Evolutionary conservation across 1,140 invertebrate genomes (phyloP), one percentile per base, ranked within the genome.

Genomic region (Nixonia krombeini): DNA sequence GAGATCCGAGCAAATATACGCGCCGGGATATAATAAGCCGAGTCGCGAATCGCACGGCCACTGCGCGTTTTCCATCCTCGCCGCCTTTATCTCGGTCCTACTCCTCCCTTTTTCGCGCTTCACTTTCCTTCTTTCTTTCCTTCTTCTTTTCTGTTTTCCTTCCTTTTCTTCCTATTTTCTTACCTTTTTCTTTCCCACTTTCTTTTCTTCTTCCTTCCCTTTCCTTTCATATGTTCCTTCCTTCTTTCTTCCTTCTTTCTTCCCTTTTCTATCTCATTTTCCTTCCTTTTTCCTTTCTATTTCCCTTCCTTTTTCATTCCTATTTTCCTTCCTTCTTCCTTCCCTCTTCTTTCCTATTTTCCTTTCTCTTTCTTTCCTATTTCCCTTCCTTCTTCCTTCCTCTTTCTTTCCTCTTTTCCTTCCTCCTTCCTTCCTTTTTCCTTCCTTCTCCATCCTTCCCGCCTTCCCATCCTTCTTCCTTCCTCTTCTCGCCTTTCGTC

Each of bases 1-100:
- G 21, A 55, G 21, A 46, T 55, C 38, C 52, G 28, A 46, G 52
- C 42, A 55, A 46, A 31, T 55, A 29, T 21, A 40, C 8, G 9
- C 37, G 4, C n/a, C 6, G 33, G 13, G 12, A 37, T 37, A 37
- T 37, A 37, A 37, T 37, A 37, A 37, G 12, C 33, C 12, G 10
- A 37, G 6, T 12, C 12, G 33, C 10, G 33, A 33, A 37, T 37
- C 15, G 12, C 33, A 21, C 21, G 21, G 21, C 21, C 21, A 21
- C 21, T 21, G 21, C 6, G 21, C 21, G 21, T 6, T 21, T 6
- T 21, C n/a, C n/a, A n/a, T 21, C 21, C 21, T 6, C 21, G 21
- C n/a, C 21, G 6, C 6, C 2, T 21, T 37, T 37, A 37, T 37
- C 33, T 1, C 33, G 12, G 13, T 5, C 33, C 1, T 16, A 16